These are phyloP conservation scores for Poliocrania exsul DNA, from an alignment of 2,797 vertebrate genomes.

Conservation along the genomic window DNA sequence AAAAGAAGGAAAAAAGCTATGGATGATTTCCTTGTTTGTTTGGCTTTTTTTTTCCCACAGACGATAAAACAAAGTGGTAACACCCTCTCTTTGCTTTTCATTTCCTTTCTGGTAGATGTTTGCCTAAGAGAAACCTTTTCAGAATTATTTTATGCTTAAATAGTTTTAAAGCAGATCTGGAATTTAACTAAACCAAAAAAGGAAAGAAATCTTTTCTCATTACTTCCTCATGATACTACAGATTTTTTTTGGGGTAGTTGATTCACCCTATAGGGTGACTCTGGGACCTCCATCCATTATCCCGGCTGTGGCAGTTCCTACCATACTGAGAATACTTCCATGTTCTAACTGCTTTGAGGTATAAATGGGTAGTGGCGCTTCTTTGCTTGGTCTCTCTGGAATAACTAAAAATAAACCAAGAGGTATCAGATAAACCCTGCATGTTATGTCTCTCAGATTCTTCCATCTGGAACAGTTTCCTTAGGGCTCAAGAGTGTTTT, in stretches of 20 bases:
- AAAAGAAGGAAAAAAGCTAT: neutral
- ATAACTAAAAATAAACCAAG: neutral
- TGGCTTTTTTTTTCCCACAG: neutral
- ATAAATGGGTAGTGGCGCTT: neutral
- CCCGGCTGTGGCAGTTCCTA: neutral
- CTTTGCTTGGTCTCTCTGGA: neutral
- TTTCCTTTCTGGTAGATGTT: neutral
- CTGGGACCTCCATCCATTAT: neutral
- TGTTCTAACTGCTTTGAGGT: neutral
- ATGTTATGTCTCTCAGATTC: neutral
- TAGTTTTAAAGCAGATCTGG: neutral
- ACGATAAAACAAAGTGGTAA: neutral
- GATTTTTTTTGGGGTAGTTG: neutral
- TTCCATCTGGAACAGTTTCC: conserved; percentile 16
- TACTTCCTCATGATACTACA: neutral
- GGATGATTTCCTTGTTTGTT: neutral
- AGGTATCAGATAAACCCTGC: neutral
- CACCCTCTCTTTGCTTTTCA: neutral
- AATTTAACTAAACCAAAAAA: neutral
- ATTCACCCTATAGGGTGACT: neutral
- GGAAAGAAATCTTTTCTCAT: neutral
- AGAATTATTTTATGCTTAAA: neutral
- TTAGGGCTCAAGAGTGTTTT: neutral
- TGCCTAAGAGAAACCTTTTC: neutral
- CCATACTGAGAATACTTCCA: neutral